phyloP scores from a whole-genome alignment of 1,140 invertebrate genomes.

The Kradibia gibbosae region DNA sequence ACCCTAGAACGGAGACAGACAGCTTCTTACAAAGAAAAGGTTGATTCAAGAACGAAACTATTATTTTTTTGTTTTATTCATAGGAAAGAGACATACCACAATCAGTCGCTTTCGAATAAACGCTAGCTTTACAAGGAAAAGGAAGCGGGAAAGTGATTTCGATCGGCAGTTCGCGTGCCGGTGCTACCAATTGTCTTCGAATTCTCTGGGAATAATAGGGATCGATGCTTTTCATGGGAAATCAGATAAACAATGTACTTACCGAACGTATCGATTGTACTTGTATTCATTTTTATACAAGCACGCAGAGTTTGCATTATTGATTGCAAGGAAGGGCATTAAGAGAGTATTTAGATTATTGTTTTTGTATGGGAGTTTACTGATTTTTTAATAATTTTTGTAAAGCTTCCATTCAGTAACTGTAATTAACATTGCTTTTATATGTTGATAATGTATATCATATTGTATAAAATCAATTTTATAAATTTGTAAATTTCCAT shows the following conservation, averaged over 20 bases:
- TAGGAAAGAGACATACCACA: conserved; percentile 4
- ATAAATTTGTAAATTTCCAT: too few relatives aligned
- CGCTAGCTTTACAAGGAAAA: conserved; percentile 54
- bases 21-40: conserved; percentile 20
- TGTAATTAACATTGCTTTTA: too few relatives aligned
- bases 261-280: conserved; percentile 1
- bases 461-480: too few relatives aligned
- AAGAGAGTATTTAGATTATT: conserved; percentile 9
- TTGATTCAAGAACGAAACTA: conserved; percentile 45
- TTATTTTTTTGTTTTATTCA: conserved; percentile 16
- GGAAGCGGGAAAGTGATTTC: conserved; percentile 66
- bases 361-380: neutral
- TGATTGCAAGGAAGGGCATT: neutral
- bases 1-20: conserved; percentile 16
- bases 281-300: neutral
- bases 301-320: neutral
- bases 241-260: conserved; percentile 27
- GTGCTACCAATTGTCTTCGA: conserved; percentile 52
- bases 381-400: too few relatives aligned
- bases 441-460: too few relatives aligned
- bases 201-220: conserved; percentile 55
- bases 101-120: conserved; percentile 51
- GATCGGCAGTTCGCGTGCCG: conserved; percentile 58
- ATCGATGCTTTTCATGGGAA: conserved; percentile 56
- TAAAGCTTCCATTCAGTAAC: too few relatives aligned